Evolutionary conservation across 2,113 vertebrate species (phyloP).

Genomic region (Rattus rattus): DNA sequence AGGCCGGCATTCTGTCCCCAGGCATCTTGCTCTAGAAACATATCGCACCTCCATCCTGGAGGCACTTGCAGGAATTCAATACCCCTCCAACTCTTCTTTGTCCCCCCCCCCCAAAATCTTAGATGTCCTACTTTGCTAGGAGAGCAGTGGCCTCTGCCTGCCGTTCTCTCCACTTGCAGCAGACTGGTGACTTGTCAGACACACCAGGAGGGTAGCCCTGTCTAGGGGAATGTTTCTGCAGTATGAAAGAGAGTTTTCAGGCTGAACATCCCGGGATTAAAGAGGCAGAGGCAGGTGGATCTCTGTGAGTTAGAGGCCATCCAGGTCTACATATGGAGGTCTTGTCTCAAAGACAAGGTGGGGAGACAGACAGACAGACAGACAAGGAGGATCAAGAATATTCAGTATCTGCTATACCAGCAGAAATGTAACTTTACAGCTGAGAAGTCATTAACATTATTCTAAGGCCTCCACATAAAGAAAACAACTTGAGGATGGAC

Average conservation of each 20-base stretch:
- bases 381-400: neutral
- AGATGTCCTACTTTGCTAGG: too few species aligned
- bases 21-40: neutral
- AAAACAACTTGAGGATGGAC: neutral
- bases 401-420: neutral
- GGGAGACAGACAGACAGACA: too few species aligned
- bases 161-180: rapidly evolving
- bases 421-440: neutral
- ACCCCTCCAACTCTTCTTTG: rapidly evolving
- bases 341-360: neutral
- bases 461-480: neutral
- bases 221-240: neutral
- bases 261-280: too few species aligned
- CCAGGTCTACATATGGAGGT: neutral
- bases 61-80: neutral
- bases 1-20: neutral
- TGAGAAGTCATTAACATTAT: neutral
- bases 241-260: neutral
- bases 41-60: neutral
- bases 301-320: neutral
- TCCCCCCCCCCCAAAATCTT: neutral
- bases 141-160: neutral
- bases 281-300: neutral
- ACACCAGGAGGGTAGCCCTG: neutral
- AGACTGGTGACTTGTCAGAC: too few species aligned